Conservation (phyloP, 2,113 vertebrate species). For the Psettodes erumei region DNA sequence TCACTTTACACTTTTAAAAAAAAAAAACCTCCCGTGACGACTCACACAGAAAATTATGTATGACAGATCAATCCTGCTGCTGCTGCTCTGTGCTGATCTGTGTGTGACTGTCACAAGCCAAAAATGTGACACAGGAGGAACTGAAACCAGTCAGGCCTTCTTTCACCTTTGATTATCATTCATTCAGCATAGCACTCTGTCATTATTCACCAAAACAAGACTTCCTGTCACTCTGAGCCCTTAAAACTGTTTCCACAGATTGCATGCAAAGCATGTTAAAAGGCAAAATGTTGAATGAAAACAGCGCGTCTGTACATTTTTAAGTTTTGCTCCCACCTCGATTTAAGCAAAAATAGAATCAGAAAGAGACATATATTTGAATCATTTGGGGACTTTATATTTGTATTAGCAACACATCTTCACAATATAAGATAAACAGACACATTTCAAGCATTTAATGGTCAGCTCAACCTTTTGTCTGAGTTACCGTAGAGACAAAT, state of each 20-base stretch:
- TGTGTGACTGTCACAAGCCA: conserved; percentile 1
- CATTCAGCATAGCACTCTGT: background rate
- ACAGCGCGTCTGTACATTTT: no score
- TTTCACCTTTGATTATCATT: conserved; percentile 17
- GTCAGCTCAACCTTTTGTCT: background rate
- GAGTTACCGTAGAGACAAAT: background rate
- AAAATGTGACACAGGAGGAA: conserved; percentile 52
- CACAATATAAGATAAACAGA: background rate
- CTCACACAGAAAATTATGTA: conserved; percentile 19
- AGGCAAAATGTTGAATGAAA: no score
- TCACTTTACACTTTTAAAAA: no score
- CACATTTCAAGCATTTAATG: background rate
- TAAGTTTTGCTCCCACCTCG: background rate
- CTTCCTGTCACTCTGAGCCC: background rate
- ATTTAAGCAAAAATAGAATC: background rate
- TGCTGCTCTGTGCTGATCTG: conserved; percentile 20
- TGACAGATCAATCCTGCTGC: background rate
- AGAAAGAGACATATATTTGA: background rate
- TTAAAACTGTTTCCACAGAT: background rate
- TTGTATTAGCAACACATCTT: background rate
- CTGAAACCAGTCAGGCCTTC: background rate
- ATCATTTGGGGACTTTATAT: background rate
- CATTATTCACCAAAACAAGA: background rate
- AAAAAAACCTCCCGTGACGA: background rate
- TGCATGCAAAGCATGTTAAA: background rate